These are phyloP conservation scores for Rhinolophus sinicus DNA, from an alignment of 2,113 vertebrate species.

Conservation along the genomic window DNA sequence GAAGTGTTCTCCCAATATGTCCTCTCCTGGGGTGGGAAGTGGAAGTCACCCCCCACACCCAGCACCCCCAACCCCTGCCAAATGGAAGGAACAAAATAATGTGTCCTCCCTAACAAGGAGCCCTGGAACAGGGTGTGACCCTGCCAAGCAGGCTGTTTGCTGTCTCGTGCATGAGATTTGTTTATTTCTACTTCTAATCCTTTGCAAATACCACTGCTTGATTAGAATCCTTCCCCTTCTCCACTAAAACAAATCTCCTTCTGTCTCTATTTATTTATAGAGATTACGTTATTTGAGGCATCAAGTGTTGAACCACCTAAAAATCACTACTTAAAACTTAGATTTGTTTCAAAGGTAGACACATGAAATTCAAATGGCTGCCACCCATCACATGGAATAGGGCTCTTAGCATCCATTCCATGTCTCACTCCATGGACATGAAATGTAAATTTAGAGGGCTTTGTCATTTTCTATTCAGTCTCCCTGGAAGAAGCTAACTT, in stretches of 20 bases:
- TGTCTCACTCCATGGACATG: not conserved
- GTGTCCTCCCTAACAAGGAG: not conserved
- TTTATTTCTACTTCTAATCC: slow-evolving; percentile 46
- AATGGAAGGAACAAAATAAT: not conserved
- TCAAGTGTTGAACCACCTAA: not conserved
- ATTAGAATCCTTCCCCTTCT: slow-evolving; percentile 25
- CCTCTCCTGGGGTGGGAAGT: not conserved
- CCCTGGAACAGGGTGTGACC: not conserved
- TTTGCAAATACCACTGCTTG: slow-evolving; percentile 60
- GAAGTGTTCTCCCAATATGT: not conserved
- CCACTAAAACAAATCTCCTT: slow-evolving; percentile 41
- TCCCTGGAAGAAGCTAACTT: not conserved
- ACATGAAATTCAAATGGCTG: not conserved
- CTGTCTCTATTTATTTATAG: slow-evolving; percentile 8
- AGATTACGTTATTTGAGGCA: not conserved
- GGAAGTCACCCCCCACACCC: not conserved
- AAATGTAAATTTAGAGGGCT: not conserved
- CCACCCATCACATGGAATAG: not conserved
- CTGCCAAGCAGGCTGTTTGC: not conserved
- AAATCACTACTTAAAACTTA: slow-evolving; percentile 11
- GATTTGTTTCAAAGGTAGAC: slow-evolving; percentile 29
- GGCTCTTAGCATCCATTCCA: not conserved
- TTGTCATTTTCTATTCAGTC: not conserved
- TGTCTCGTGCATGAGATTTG: slow-evolving; percentile 14
- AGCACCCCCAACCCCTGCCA: no score